Percentiles rank a stretch among this genome's conserved stretches.
Evolutionary conservation across 2,797 vertebrate genomes (phyloP).

Genomic region (Tenualosa ilisha): DNA sequence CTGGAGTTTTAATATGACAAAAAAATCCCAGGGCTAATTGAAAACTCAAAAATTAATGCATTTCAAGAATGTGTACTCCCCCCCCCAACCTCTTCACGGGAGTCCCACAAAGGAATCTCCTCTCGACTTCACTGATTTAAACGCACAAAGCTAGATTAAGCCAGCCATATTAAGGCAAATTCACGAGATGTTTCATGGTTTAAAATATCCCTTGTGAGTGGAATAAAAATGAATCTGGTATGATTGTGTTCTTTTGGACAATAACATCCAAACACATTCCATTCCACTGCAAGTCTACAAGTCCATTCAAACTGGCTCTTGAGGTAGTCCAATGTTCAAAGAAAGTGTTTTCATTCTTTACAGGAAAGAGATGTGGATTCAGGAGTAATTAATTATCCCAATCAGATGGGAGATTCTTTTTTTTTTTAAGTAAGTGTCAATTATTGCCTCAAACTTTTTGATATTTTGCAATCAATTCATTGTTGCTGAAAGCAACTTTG

Average conservation of each 20-base stretch:
- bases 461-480: neutral
- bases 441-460: conserved; percentile 41
- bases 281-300: conserved; percentile 28
- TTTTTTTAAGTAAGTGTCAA: conserved; percentile 33
- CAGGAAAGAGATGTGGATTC: conserved; percentile 25
- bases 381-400: neutral
- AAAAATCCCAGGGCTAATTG: conserved; percentile 27
- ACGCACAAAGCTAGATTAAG: conserved; percentile 28
- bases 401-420: conserved; percentile 13
- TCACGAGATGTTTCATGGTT: conserved; percentile 24
- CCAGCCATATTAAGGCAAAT: conserved; percentile 57
- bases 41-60: conserved; percentile 31
- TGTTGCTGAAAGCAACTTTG: neutral
- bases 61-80: conserved; percentile 33
- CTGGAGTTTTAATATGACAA: conserved; percentile 27
- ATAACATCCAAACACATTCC: conserved; percentile 28
- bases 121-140: conserved; percentile 1
- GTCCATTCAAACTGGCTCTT: conserved; percentile 43
- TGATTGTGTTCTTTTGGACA: neutral
- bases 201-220: neutral
- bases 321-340: conserved; percentile 62
- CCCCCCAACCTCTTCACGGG: neutral
- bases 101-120: conserved; percentile 14
- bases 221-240: neutral
- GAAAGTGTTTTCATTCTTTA: conserved; percentile 41